Conservation (phyloP, 2,888 invertebrate genomes). For the Morpho helenor region DNA sequence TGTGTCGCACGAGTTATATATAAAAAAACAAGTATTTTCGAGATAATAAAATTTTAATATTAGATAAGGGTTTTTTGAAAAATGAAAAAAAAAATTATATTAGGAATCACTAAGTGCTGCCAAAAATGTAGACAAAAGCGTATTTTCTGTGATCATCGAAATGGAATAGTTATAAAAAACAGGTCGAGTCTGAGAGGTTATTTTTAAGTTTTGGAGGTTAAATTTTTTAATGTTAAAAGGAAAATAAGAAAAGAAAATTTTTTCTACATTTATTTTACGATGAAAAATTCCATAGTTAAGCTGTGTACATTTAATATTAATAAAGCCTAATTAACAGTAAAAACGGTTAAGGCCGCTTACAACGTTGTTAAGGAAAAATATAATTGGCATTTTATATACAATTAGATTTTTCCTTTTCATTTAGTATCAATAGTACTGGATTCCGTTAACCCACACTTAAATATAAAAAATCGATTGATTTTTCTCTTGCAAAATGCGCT, state of each 20-base stretch:
- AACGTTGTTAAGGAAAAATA: slow-evolving; percentile 29
- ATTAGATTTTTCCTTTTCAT: slow-evolving; percentile 38
- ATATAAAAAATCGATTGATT: slow-evolving; percentile 35
- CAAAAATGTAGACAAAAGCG: slow-evolving; percentile 43
- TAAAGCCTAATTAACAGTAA: slow-evolving; percentile 62
- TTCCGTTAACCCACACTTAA: slow-evolving; percentile 50
- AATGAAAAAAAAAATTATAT: slow-evolving; percentile 39
- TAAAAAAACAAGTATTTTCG: slow-evolving; percentile 57
- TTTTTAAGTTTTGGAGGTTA: slow-evolving; percentile 64
- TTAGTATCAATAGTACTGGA: slow-evolving; percentile 73
- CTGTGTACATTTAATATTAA: slow-evolving; percentile 65
- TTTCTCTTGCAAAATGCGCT: slow-evolving; percentile 48
- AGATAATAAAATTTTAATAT: slow-evolving; percentile 45
- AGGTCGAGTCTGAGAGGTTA: slow-evolving; percentile 67
- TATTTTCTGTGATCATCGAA: slow-evolving; percentile 73
- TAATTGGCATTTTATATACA: slow-evolving; percentile 16
- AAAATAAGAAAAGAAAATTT: slow-evolving; percentile 48
- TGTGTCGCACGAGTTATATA: slow-evolving; percentile 40
- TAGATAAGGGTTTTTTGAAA: slow-evolving; percentile 43
- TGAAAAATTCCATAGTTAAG: slow-evolving; percentile 71
- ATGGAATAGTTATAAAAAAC: slow-evolving; percentile 60
- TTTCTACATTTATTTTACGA: slow-evolving; percentile 73
- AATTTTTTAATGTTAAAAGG: slow-evolving; percentile 63
- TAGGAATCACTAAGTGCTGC: slow-evolving; percentile 30
- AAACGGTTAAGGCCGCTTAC: slow-evolving; percentile 35